Percentiles rank a stretch among this genome's conserved stretches.
phyloP scores from a whole-genome alignment of 2,797 vertebrate species.

The Passerculus sandwichensis region DNA sequence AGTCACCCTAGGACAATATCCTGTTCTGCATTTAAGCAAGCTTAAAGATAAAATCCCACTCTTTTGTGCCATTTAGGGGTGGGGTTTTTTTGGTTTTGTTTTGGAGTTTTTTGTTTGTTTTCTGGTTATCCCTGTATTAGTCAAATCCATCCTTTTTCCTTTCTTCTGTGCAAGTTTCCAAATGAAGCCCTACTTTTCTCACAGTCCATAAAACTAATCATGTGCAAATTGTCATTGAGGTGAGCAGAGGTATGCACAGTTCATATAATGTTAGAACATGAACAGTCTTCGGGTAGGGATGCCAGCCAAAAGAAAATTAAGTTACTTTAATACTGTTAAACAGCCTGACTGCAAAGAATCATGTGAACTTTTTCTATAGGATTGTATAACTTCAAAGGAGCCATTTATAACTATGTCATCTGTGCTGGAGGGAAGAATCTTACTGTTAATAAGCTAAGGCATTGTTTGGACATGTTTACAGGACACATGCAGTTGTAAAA shows the following conservation, averaged over 20 bases:
- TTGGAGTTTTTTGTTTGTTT: not conserved
- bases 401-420: conserved; percentile 43
- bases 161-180: not conserved
- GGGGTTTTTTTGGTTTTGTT: not conserved
- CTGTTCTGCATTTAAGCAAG: not conserved
- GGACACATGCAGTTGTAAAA: conserved; percentile 16
- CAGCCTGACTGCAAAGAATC: conserved; percentile 44
- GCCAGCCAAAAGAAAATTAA: conserved; percentile 44
- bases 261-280: conserved; percentile 8
- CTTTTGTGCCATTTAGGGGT: not conserved
- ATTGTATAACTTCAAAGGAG: conserved; percentile 63
- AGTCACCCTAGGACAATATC: not conserved
- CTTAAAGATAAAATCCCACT: not conserved
- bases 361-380: conserved; percentile 46
- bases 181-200: conserved; percentile 12
- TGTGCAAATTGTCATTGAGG: not conserved
- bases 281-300: conserved; percentile 16
- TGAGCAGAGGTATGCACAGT: not conserved
- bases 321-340: conserved; percentile 48
- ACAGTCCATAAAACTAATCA: conserved; percentile 11
- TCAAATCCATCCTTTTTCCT: not conserved
- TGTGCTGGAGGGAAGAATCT: conserved; percentile 54
- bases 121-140: not conserved
- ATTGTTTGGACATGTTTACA: conserved; percentile 51
- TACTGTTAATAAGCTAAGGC: conserved; percentile 25